Evolutionary conservation across 1,140 invertebrate species (phyloP), one percentile per base, ranked within the genome.

Genomic region (Pteromalus puparum): DNA sequence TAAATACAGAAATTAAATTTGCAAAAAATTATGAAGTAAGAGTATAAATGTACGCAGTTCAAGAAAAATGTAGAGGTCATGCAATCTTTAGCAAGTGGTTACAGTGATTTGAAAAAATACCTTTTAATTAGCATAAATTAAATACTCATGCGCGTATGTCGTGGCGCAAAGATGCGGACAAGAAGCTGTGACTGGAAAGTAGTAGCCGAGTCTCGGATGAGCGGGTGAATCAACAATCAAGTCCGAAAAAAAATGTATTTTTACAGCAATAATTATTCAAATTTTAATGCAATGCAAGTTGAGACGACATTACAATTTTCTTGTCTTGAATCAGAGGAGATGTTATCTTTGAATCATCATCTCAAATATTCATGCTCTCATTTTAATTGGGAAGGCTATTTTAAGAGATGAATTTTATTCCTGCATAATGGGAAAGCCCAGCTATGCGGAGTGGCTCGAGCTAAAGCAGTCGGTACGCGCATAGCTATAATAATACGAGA

Each of bases 121-220:
- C 70, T 78, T 76, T 70, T 78, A 86, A 91, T 90, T 90, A 91
- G 88, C 88, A 89, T 87, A 88, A 90, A 91, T 90, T 90, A 90
- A 86, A 84, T 79, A 65, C 67, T 65, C 67, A 28, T 30, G 77
- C 30, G 24, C 83, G 75, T 46, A 18, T 83, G 61, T 84, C 75
- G 28, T 73, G n/a, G n/a, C n/a, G 86, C 86, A 84, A 87, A 83
- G 34, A 84, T 65, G 86, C 80, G 77, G 86, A 85, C 46, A 74
- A 78, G 72, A 70, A 70, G 30, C 84, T 77, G 87, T 86, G 87
- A 87, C 86, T 87, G 84, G 86, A 86, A 85, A 76, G 67, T 74
- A 34, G 30, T 5, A 34, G n/a, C n/a, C n/a, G 3, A 34, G 30
- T 34, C 30, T 34, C 6, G 30, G 30, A 34, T 34, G 30, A 34